These are phyloP conservation scores for Tachina fera DNA, from an alignment of 2,888 invertebrate species.

Conservation along the genomic window DNA sequence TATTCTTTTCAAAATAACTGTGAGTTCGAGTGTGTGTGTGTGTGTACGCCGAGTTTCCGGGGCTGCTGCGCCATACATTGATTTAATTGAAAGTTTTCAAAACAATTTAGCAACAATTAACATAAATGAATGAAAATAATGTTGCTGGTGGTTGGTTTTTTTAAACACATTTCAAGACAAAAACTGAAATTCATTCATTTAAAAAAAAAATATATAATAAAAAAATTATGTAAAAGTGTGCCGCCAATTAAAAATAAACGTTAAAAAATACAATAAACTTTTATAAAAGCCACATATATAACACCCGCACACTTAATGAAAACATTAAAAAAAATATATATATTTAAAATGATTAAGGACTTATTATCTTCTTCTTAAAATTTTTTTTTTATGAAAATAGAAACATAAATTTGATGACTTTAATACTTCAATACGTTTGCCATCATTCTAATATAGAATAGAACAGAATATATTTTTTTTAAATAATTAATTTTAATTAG, in stretches of 20 bases:
- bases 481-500: constrained; percentile 33
- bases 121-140: constrained; percentile 67
- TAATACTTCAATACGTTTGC: not conserved
- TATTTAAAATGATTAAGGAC: constrained; percentile 22
- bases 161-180: constrained; percentile 37
- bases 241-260: constrained; percentile 48
- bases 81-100: constrained; percentile 69
- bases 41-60: constrained; percentile 9
- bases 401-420: constrained; percentile 43
- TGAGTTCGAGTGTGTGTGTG: not conserved
- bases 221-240: constrained; percentile 67
- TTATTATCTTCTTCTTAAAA: constrained; percentile 18
- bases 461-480: constrained; percentile 6
- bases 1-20: not conserved
- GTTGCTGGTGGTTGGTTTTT: constrained; percentile 32
- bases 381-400: not conserved
- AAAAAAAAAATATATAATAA: constrained; percentile 29
- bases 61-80: constrained; percentile 23
- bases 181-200: constrained; percentile 41
- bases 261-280: constrained; percentile 3
- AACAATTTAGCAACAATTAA: constrained; percentile 70
- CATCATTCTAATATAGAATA: not conserved
- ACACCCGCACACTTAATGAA: constrained; percentile 48
- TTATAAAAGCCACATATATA: constrained; percentile 31
- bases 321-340: not conserved